A percentile compares a stretch with the other conserved stretches of the same genome.
phyloP scores from a whole-genome alignment of 1,140 invertebrate species.

The Zaprionus ghesquierei region DNA sequence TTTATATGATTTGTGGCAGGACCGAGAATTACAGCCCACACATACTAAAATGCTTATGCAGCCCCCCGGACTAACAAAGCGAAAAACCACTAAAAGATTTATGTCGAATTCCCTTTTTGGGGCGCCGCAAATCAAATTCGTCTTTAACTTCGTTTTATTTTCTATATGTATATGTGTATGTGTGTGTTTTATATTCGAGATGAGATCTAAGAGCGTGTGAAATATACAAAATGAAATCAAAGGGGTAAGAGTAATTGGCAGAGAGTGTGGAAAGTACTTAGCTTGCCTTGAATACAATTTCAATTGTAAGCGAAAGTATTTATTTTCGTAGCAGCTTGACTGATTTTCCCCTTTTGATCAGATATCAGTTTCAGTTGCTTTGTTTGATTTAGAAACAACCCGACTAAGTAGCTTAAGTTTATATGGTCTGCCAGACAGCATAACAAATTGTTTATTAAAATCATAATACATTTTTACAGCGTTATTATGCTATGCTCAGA shows the following conservation, averaged over 20 bases:
- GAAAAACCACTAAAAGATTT: constrained; percentile 45
- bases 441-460: too few relatives aligned
- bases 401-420: neutral
- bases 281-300: too few relatives aligned
- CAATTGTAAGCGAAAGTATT: neutral
- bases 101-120: constrained; percentile 54
- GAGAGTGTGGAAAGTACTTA: neutral
- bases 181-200: constrained; percentile 13
- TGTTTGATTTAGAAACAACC: neutral
- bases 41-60: constrained; percentile 26
- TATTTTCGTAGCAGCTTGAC: neutral
- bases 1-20: constrained; percentile 41
- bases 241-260: too few relatives aligned
- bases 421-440: neutral
- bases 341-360: neutral
- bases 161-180: constrained; percentile 43
- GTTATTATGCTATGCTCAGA: neutral
- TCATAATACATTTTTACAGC: too few relatives aligned
- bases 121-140: constrained; percentile 29
- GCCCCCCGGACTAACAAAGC: neutral
- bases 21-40: neutral
- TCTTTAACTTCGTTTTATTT: constrained; percentile 16
- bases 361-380: neutral
- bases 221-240: neutral
- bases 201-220: neutral